Conservation (phyloP, 2,797 vertebrate species). For the Falco concolor region DNA sequence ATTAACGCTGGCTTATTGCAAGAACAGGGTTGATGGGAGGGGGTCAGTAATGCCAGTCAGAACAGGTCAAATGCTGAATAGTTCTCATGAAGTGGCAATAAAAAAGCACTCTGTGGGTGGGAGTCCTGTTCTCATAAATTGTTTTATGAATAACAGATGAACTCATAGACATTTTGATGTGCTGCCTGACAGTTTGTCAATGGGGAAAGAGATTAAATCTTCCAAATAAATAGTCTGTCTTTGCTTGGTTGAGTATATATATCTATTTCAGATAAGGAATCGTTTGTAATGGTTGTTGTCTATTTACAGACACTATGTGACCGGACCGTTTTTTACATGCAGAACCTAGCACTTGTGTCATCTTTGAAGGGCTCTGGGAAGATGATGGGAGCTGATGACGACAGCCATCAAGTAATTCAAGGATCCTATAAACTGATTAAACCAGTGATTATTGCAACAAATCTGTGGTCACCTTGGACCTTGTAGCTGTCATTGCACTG, state of each 20-base stretch:
- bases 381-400: background rate
- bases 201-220: background rate
- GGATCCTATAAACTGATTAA: background rate
- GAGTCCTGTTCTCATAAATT: background rate
- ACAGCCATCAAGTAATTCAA: background rate
- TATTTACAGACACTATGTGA: background rate
- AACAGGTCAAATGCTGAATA: background rate
- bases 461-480: background rate
- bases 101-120: background rate
- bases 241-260: background rate
- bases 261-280: background rate
- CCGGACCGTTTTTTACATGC: background rate
- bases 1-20: fast-evolving
- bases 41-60: background rate
- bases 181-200: background rate
- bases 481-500: background rate
- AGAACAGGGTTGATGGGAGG: background rate
- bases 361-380: background rate
- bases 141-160: background rate
- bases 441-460: background rate
- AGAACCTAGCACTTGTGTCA: background rate
- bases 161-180: background rate
- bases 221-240: background rate
- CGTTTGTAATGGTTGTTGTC: background rate
- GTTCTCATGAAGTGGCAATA: background rate